Conservation (phyloP, 2,113 vertebrate species). For the Aegithalos caudatus region DNA sequence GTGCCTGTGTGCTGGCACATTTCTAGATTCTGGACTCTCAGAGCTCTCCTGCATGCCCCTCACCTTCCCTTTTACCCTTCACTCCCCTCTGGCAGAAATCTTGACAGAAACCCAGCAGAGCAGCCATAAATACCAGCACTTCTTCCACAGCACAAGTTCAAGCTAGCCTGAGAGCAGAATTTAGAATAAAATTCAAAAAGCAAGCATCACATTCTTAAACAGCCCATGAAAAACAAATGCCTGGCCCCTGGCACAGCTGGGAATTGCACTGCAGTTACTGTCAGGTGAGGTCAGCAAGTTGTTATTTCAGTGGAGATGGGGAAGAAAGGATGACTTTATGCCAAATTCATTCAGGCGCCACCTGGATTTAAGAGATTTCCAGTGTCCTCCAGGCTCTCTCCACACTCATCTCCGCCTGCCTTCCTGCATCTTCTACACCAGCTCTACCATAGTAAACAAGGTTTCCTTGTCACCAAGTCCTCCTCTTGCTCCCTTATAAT, state of each 20-base stretch:
- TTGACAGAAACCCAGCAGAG: not conserved
- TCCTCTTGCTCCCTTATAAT: constrained; percentile 50
- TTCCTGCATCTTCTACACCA: constrained; percentile 40
- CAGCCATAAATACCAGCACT: not conserved
- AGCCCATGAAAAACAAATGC: not conserved
- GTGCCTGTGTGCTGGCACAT: not conserved
- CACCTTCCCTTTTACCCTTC: not conserved
- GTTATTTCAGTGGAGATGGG: not conserved
- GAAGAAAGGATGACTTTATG: not conserved
- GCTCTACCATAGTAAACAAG: constrained; percentile 9
- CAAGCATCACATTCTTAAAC: not conserved
- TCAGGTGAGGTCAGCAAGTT: not conserved
- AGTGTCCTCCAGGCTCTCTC: not conserved
- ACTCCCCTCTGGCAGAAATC: not conserved
- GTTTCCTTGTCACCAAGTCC: constrained; percentile 62
- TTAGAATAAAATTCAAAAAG: not conserved
- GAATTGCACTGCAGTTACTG: not conserved
- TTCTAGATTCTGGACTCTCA: not conserved
- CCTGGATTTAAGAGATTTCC: not conserved
- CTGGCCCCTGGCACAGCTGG: not conserved
- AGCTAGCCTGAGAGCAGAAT: not conserved
- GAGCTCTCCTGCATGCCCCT: not conserved
- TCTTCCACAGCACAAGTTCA: not conserved
- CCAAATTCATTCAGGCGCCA: not conserved
- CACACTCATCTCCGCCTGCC: not conserved